phyloP scores from a whole-genome alignment of 2,797 vertebrate species.

The Scomberomorus guttatus region DNA sequence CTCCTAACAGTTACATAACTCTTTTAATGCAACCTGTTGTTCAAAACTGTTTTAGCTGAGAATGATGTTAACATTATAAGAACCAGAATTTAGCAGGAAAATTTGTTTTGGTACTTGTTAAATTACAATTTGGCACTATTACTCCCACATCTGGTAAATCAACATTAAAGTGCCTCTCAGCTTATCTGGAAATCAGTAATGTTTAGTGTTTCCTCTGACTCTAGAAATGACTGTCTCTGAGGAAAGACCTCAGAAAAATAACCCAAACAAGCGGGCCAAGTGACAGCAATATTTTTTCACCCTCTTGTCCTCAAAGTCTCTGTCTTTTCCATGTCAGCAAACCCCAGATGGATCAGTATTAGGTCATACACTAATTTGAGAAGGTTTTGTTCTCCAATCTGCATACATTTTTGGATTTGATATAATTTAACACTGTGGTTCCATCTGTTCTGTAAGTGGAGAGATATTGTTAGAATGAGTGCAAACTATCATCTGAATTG shows the following conservation, averaged over 20 bases:
- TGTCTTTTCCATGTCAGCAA: slow-evolving; percentile 38
- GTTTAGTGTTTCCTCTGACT: background rate
- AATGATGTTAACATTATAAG: no score
- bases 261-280: background rate
- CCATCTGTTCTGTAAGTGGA: background rate
- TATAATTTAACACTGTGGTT: background rate
- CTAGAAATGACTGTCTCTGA: background rate
- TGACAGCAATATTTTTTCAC: background rate
- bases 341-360: slow-evolving; percentile 41
- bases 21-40: no score
- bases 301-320: slow-evolving; percentile 27
- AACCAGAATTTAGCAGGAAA: background rate
- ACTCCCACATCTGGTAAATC: background rate
- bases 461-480: background rate
- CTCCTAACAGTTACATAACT: no score
- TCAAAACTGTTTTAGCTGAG: no score
- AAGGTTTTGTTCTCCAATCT: slow-evolving; percentile 37
- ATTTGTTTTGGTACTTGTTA: no score
- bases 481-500: background rate
- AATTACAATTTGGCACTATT: background rate
- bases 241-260: slow-evolving; percentile 10
- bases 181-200: slow-evolving; percentile 20
- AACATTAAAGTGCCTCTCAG: slow-evolving; percentile 12
- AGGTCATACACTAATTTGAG: slow-evolving; percentile 42
- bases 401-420: slow-evolving; percentile 16